phyloP scores from a whole-genome alignment of 2,888 invertebrate genomes.

The Hirtodrosophila trivittata region DNA sequence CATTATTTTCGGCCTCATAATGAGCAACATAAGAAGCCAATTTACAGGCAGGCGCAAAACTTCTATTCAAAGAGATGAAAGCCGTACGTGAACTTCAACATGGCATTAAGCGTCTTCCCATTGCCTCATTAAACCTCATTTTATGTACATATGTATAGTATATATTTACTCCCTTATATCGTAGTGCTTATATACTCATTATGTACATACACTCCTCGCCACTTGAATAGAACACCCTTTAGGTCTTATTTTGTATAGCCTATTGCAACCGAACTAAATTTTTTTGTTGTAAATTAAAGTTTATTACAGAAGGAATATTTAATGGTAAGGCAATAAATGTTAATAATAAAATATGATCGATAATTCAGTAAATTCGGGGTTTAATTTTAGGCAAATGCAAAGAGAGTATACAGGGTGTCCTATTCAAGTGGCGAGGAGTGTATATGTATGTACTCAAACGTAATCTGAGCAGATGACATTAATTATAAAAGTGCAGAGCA shows the following conservation, averaged over 20 bases:
- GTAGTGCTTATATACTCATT: background rate
- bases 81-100: conserved; percentile 14
- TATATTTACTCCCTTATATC: background rate
- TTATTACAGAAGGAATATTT: no score
- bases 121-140: conserved; percentile 42
- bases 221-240: no score
- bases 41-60: conserved; percentile 44
- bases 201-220: background rate
- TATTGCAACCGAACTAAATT: no score
- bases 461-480: conserved; percentile 38
- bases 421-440: no score
- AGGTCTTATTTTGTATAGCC: no score
- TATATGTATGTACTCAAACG: conserved; percentile 17
- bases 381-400: no score
- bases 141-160: conserved; percentile 6
- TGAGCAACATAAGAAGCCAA: conserved; percentile 50
- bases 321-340: no score
- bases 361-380: no score
- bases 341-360: no score
- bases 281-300: no score
- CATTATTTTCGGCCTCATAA: conserved; percentile 32
- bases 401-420: no score
- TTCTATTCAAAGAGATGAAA: conserved; percentile 43
- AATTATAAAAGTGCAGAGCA: conserved; percentile 34
- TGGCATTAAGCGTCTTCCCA: conserved; percentile 32